A percentile compares a stretch with the other conserved stretches of the same genome.
These are phyloP conservation scores for Argya squamiceps DNA, from an alignment of 2,797 vertebrate genomes.

Conservation along the genomic window DNA sequence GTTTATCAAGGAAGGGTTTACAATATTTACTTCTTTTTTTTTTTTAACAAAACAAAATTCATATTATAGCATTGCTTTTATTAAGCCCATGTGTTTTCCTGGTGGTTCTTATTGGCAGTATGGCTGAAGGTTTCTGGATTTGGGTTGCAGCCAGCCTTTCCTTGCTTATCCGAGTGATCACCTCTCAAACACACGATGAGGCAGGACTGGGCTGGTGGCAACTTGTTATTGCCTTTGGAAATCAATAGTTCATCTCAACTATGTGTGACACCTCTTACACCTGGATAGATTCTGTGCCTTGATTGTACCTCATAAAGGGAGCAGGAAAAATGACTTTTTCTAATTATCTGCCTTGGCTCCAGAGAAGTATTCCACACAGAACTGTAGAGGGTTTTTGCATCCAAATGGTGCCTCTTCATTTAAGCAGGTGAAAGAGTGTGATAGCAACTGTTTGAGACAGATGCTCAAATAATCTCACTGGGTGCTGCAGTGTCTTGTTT, in stretches of 20 bases:
- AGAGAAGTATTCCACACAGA: neutral
- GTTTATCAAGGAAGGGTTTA: neutral
- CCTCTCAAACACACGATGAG: neutral
- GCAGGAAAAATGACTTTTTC: neutral
- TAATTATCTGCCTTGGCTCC: neutral
- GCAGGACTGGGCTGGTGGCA: neutral
- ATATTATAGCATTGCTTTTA: neutral
- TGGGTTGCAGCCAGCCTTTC: neutral
- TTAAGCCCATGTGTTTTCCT: neutral
- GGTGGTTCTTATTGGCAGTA: neutral
- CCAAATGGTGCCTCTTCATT: neutral
- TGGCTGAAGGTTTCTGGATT: neutral
- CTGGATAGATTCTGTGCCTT: neutral
- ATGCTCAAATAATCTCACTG: neutral
- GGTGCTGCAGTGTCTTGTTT: neutral
- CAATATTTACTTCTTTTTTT: neutral
- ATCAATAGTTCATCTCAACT: conserved; percentile 38
- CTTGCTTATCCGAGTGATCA: neutral
- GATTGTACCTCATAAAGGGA: neutral
- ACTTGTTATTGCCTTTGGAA: conserved; percentile 40
- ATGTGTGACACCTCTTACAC: neutral
- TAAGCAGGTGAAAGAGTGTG: neutral
- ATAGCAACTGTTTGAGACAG: neutral
- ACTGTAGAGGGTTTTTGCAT: neutral
- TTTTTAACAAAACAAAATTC: neutral